These are phyloP conservation scores for Protobothrops mucrosquamatus DNA, from an alignment of 2,113 vertebrate species.

Conservation along the genomic window DNA sequence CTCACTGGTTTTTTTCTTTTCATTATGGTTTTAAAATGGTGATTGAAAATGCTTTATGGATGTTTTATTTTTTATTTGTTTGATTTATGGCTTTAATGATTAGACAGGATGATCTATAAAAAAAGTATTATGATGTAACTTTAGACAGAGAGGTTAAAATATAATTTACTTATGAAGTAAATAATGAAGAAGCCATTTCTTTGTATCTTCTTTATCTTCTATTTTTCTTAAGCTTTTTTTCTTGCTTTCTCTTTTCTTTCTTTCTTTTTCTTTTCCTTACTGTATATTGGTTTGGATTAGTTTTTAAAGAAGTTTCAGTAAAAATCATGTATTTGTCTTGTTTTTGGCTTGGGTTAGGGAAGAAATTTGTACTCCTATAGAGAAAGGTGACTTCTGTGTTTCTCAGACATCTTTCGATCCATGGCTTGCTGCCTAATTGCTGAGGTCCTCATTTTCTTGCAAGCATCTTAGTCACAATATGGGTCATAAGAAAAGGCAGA, in stretches of 20 bases:
- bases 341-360: not conserved
- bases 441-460: not conserved
- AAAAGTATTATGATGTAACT: not conserved
- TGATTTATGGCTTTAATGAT: not conserved
- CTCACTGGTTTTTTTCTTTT: not conserved
- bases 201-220: not conserved
- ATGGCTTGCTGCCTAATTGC: not conserved
- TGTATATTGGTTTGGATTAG: not conserved
- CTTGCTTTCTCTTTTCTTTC: not conserved
- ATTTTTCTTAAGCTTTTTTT: not conserved
- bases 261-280: not conserved
- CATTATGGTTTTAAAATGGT: not conserved
- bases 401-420: not conserved
- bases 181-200: not conserved
- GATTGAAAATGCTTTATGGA: not conserved
- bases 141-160: not conserved
- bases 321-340: not conserved
- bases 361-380: not conserved
- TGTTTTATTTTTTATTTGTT: not conserved
- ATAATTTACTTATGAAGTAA: not conserved
- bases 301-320: not conserved
- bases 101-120: not conserved
- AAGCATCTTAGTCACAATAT: not conserved
- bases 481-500: not conserved
- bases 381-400: not conserved